These are phyloP conservation scores for Strigamia crassipes DNA, from an alignment of 2,888 invertebrate species.

Conservation along the genomic window DNA sequence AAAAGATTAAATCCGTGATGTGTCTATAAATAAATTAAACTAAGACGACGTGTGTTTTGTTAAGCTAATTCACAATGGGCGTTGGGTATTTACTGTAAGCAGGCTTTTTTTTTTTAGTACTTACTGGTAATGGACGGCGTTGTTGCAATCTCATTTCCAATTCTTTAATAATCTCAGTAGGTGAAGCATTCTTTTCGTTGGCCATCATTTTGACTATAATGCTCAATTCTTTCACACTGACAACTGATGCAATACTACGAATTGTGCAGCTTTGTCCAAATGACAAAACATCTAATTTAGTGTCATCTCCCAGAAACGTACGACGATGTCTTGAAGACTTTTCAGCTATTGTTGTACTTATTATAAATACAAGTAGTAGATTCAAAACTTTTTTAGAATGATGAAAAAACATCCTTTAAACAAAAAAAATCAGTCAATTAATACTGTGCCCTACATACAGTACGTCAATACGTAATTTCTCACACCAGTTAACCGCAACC, in stretches of 20 bases:
- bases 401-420: neutral
- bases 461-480: no score
- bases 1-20: neutral
- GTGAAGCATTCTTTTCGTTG: neutral
- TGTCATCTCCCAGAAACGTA: neutral
- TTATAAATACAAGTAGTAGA: neutral
- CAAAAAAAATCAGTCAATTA: no score
- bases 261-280: neutral
- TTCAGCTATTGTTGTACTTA: neutral
- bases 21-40: no score
- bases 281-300: neutral
- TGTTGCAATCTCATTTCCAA: slow-evolving; percentile 32
- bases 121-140: slow-evolving; percentile 26
- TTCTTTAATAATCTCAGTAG: neutral
- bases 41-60: no score
- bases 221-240: slow-evolving; percentile 1
- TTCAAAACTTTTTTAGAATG: neutral
- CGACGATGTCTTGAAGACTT: neutral
- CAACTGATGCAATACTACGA: neutral
- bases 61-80: no score
- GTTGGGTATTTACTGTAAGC: no score
- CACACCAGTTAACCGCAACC: no score
- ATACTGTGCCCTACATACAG: no score
- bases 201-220: neutral
- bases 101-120: neutral